A percentile compares a stretch with the other conserved stretches of the same genome.
These are phyloP conservation scores for Ceyx cyanopectus DNA, from an alignment of 2,113 vertebrate genomes.

Conservation along the genomic window DNA sequence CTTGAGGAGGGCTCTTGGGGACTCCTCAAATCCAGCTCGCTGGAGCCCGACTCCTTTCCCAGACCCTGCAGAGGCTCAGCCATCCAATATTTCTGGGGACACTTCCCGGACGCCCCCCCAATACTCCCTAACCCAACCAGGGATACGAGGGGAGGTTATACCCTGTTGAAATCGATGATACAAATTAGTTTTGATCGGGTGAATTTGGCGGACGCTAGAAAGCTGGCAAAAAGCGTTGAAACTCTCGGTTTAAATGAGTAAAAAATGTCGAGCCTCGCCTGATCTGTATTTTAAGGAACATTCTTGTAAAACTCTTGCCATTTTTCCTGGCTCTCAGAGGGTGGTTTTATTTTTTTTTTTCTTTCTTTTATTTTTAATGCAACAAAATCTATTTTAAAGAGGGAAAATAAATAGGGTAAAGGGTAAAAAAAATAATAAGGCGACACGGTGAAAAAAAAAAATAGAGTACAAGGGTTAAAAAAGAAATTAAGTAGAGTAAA, in stretches of 20 bases:
- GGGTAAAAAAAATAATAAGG: neutral
- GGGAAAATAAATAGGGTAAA: neutral
- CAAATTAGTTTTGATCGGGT: slow-evolving; percentile 6
- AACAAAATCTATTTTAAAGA: neutral
- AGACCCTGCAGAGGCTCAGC: neutral
- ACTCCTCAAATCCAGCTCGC: neutral
- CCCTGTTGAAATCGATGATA: neutral
- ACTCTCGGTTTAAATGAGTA: neutral
- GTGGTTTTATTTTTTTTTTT: neutral
- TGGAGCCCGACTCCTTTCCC: neutral
- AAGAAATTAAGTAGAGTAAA: neutral
- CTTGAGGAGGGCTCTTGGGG: neutral
- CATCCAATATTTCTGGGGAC: neutral
- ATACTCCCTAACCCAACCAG: accelerated
- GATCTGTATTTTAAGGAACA: slow-evolving; percentile 40
- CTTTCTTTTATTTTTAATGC: too few species aligned
- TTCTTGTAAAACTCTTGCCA: slow-evolving; percentile 7
- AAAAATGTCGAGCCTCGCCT: neutral
- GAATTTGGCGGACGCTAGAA: neutral
- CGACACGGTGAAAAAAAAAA: neutral
- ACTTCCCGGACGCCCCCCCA: neutral
- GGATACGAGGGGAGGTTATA: too few species aligned
- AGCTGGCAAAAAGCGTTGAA: slow-evolving; percentile 13
- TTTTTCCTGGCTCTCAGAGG: slow-evolving; percentile 19
- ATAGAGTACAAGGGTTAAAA: neutral